These are phyloP conservation scores for Cephus pulcher DNA, from an alignment of 2,888 invertebrate species.

Conservation along the genomic window DNA sequence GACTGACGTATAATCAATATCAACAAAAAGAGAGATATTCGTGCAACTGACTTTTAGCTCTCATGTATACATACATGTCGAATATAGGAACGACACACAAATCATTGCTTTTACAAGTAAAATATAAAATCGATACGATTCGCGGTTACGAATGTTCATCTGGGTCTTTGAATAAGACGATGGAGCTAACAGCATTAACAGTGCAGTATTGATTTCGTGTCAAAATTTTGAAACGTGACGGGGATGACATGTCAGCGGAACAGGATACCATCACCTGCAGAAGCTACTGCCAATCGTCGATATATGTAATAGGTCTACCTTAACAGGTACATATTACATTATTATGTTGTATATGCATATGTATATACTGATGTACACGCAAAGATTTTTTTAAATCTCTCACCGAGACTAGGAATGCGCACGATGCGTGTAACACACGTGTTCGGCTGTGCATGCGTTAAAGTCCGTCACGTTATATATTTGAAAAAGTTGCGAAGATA, in stretches of 20 bases:
- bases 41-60: too few relatives aligned
- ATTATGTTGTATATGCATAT: too few relatives aligned
- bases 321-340: too few relatives aligned
- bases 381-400: too few relatives aligned
- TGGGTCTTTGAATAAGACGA: too few relatives aligned
- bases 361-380: too few relatives aligned
- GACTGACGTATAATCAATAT: slow-evolving; percentile 64
- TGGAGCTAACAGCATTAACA: not conserved
- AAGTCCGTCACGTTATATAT: slow-evolving; percentile 9
- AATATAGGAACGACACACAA: too few relatives aligned
- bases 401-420: slow-evolving; percentile 4
- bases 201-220: slow-evolving; percentile 33
- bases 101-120: too few relatives aligned
- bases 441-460: not conserved
- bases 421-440: not conserved
- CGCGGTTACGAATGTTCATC: too few relatives aligned
- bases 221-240: slow-evolving; percentile 37
- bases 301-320: not conserved
- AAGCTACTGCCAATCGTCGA: slow-evolving; percentile 5
- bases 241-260: slow-evolving; percentile 49
- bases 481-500: too few relatives aligned
- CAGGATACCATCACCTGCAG: slow-evolving; percentile 46
- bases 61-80: too few relatives aligned
- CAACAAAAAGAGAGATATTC: not conserved
- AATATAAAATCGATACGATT: too few relatives aligned